These are phyloP conservation scores for Glomeris marginata DNA, from an alignment of 2,888 invertebrate genomes.

Conservation along the genomic window DNA sequence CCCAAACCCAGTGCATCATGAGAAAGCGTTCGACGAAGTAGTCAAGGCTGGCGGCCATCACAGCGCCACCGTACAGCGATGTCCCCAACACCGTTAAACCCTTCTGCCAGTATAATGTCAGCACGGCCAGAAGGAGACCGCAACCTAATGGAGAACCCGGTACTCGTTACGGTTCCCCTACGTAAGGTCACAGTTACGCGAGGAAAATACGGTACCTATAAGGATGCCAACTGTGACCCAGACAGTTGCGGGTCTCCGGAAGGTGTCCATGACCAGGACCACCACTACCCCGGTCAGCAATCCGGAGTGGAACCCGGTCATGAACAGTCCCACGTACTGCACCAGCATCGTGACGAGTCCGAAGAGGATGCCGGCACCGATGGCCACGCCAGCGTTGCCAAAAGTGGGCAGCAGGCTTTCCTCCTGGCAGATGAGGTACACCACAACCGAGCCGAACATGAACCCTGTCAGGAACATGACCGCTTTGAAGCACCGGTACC, in stretches of 20 bases:
- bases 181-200: no score
- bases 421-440: conserved; percentile 64
- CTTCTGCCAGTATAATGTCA: conserved; percentile 60
- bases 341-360: conserved; percentile 68
- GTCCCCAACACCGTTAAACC: conserved; percentile 57
- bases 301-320: conserved; percentile 64
- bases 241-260: conserved; percentile 41
- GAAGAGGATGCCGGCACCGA: conserved; percentile 56
- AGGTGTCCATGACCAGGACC: conserved; percentile 39
- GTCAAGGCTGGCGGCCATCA: conserved; percentile 52
- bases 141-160: no score
- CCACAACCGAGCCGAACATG: conserved; percentile 64
- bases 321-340: conserved; percentile 64
- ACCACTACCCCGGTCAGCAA: conserved; percentile 32
- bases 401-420: conserved; percentile 60
- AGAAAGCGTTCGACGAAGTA: conserved; percentile 56
- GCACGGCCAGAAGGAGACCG: conserved; percentile 51
- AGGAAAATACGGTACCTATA: no score
- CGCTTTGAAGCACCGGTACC: conserved; percentile 75
- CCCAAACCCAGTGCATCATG: conserved; percentile 52
- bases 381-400: conserved; percentile 56
- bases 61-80: conserved; percentile 57
- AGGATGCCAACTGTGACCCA: conserved; percentile 56
- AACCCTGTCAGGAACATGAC: conserved; percentile 78
- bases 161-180: no score